Evolutionary conservation across 2,113 vertebrate species (phyloP), one percentile per base, ranked within the genome.

Genomic region (Paracyprichromis sp.): DNA sequence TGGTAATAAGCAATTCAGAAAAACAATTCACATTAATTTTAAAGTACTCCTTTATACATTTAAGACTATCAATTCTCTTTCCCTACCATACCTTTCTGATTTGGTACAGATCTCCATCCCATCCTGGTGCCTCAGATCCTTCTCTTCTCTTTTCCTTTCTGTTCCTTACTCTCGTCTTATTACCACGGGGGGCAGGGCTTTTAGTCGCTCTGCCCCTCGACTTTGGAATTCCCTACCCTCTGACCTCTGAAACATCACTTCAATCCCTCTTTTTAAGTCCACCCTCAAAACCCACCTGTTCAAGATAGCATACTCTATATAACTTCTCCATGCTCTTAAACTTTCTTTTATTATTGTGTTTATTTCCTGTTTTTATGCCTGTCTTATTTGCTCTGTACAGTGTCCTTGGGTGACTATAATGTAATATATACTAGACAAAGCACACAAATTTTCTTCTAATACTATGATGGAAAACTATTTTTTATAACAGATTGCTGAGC

Each of bases 161-260:
- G 14, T 59, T 59, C 14, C 14, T 59, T 31, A 0, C 0, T 31
- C 14, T 59, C 1, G 0, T 59, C 57, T 17, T 17, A 59, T 6
- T 59, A 59, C 26, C 26, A 31, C 0, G 1, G 14, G 26, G 57
- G 14, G 0, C 8, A 9, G 8, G 14, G 57, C 26, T 59, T 59
- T 59, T 61, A 61, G 57, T 61, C 0, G 2, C 14, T 61, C 2
- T 61, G 26, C 14, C 26, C 57, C 57, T 59, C 3, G 26, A 59
- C 56, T 59, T 59, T 59, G 56, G 56, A 59, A 59, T 59, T 59
- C 56, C 56, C 1, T 31, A 59, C 56, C 56, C 56, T 9, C 57
- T 59, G 56, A 59, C 1, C 8, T 59, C 26, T 3, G 12, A 31
- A 59, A 59, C 56, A 31, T 59, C 57, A 31, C 5, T 59, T 59